Evolutionary conservation across 2,113 vertebrate species (phyloP), one percentile per base, ranked within the genome.

Genomic region (Pao palembangensis): DNA sequence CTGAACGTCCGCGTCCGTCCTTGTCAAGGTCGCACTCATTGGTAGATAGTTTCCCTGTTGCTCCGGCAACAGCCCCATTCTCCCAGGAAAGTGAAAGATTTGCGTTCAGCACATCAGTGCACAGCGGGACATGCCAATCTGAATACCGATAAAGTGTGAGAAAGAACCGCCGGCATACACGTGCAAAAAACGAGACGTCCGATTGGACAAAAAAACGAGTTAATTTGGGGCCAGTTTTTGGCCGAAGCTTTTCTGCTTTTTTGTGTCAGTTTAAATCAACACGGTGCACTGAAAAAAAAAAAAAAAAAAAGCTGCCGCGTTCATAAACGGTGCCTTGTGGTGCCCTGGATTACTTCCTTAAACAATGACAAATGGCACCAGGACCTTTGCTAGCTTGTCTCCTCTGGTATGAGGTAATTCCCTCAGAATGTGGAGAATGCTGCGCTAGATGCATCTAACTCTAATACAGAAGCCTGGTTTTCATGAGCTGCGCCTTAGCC

Each of bases 71-170:
- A 31, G 48, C 54, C 63, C 77, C 55, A 49, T 56, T 61, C 64
- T 53, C 43, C 4, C 48, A 58, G 51, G 53, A 71, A 71, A 69
- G 17, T 51, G 42, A 28, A 42, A 65, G 65, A 71, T 56, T 68
- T 70, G 41, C 42, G 42, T 63, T 67, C 16, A 55, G 42, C 38
- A 14, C 42, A 58, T 69, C 61, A 75, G 69, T 66, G 73, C 61
- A 46, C 81, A 70, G 76, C 54, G 12, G 76, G 75, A 73, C 51
- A 38, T 75, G 43, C n/a, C 58, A 58, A 44, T 28, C 64, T 71
- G 55, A 75, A 71, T 28, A 59, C 34, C 21, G 0, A 70, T 51
- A 57, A 67, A 60, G 55, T 68, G 58, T 51, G 60, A 58, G 63
- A 66, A 61, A 38, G 34, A 38, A 38, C 11, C 34, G 34, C 8